Conservation (phyloP, 23 tunicate species). For the Trididemnum clinides region DNA sequence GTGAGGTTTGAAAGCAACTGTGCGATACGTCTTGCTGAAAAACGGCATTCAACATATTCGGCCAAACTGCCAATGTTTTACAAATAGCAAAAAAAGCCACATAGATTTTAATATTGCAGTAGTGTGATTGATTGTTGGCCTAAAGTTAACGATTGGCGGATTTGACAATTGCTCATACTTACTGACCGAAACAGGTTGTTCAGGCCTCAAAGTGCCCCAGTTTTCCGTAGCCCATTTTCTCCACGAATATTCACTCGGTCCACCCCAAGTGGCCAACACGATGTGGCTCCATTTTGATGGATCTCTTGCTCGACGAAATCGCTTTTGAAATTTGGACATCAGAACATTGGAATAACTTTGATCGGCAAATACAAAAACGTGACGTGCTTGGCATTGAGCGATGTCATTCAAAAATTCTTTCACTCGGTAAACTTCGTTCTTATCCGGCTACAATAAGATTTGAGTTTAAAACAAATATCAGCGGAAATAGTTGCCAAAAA, state of each 20-base stretch:
- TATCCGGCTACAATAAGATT: constrained; percentile 49
- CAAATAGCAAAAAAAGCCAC: too few species aligned
- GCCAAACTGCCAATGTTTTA: too few species aligned
- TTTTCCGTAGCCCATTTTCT: constrained; percentile 24
- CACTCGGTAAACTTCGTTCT: constrained; percentile 32
- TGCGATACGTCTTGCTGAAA: too few species aligned
- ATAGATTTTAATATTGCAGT: background rate
- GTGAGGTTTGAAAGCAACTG: too few species aligned
- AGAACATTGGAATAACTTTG: constrained; percentile 69
- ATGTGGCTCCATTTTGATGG: constrained; percentile 22
- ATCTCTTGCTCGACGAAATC: background rate
- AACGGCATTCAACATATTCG: too few species aligned
- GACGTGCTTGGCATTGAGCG: constrained; percentile 53
- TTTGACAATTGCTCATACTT: too few species aligned
- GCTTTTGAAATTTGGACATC: background rate
- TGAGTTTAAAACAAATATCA: too few species aligned
- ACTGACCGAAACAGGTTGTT: constrained; percentile 27
- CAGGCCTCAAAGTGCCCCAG: constrained; percentile 39
- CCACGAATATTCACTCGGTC: constrained; percentile 50
- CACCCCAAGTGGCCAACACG: constrained; percentile 47
- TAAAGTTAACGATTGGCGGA: too few species aligned
- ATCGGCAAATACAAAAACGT: constrained; percentile 68
- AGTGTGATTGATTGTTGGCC: too few species aligned
- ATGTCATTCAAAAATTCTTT: constrained; percentile 56
- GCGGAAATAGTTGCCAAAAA: too few species aligned